Conservation (phyloP, 2,888 invertebrate genomes). For the Pachydiplax longipennis region DNA sequence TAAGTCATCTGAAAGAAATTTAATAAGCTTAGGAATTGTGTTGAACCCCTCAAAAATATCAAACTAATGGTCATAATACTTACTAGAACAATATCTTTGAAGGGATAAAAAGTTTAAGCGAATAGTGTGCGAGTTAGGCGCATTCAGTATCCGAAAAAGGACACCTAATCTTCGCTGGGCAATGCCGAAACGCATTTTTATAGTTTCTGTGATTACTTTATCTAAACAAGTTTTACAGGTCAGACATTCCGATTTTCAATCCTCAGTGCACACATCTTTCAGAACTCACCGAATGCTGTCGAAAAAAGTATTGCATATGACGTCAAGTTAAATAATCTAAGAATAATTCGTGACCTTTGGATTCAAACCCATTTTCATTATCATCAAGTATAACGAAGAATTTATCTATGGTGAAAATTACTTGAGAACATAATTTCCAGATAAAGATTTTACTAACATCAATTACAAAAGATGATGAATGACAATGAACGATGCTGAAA, state of each 20-base stretch:
- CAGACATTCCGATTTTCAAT: not conserved
- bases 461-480: not conserved
- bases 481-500: not conserved
- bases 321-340: not conserved
- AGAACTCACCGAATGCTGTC: not conserved
- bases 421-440: not conserved
- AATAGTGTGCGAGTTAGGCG: not conserved
- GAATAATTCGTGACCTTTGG: conserved; percentile 4
- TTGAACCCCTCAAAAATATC: not conserved
- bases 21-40: not conserved
- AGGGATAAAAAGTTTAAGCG: not conserved
- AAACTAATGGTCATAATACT: not conserved
- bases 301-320: conserved; percentile 4
- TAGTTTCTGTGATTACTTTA: not conserved
- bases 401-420: not conserved
- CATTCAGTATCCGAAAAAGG: not conserved
- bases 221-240: not conserved
- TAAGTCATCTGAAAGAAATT: not conserved
- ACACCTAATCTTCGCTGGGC: not conserved
- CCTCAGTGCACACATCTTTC: not conserved
- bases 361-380: not conserved
- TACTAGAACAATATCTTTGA: conserved; percentile 10
- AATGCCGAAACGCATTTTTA: not conserved
- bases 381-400: not conserved
- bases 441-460: not conserved